A percentile compares a stretch with the other conserved stretches of the same genome.
phyloP scores from a whole-genome alignment of 2,113 vertebrate genomes.

The Empidonax traillii region DNA sequence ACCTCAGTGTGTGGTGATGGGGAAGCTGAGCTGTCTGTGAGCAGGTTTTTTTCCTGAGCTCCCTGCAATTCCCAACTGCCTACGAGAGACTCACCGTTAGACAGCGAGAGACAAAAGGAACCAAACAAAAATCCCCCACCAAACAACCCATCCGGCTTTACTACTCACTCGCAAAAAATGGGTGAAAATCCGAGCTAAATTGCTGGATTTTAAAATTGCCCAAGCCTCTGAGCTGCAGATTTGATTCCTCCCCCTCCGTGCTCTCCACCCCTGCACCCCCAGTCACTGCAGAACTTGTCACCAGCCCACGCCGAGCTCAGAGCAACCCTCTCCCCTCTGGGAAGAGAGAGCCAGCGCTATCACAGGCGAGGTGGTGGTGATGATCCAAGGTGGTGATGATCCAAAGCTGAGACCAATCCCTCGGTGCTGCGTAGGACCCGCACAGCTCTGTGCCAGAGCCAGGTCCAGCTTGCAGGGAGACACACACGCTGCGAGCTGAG shows the following conservation, averaged over 20 bases:
- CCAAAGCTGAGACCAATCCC: not conserved
- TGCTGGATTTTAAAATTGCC: not conserved
- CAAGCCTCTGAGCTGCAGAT: not conserved
- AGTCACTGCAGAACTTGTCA: not conserved
- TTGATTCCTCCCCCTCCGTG: not conserved
- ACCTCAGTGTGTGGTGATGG: not conserved
- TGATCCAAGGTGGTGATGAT: not conserved
- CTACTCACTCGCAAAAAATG: not conserved
- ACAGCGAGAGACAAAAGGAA: not conserved
- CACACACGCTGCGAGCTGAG: not conserved
- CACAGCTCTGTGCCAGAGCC: not conserved
- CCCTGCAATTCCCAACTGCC: not conserved
- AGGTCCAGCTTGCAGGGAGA: not conserved
- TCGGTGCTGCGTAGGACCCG: not conserved
- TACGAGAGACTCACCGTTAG: accelerated
- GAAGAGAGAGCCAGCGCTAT: not conserved
- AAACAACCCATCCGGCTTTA: accelerated
- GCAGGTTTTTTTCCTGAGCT: not conserved
- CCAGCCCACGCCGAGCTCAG: not conserved
- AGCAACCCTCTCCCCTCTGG: not conserved
- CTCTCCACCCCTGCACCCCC: not conserved
- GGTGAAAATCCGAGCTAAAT: not conserved
- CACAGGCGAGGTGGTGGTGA: not conserved
- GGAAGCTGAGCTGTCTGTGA: not conserved
- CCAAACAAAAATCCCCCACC: not conserved